Percentiles rank a stretch among this genome's conserved stretches.
Conservation (phyloP, 2,888 invertebrate species). For the Malthinus flaveolus region DNA sequence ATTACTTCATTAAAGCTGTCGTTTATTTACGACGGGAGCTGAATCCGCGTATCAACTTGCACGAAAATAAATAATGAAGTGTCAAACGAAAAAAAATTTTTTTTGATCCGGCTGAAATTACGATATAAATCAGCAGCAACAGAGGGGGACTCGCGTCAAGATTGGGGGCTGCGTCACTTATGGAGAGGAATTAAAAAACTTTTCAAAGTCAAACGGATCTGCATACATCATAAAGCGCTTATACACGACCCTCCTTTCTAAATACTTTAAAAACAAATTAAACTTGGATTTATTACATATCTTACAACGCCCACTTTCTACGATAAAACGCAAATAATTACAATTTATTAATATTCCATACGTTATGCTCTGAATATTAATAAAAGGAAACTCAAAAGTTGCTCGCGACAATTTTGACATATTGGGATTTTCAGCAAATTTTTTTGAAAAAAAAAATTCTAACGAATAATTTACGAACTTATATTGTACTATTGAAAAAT, state of each 20-base stretch:
- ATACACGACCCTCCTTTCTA: too few relatives aligned
- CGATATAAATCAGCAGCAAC: too few relatives aligned
- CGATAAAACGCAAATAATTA: constrained; percentile 3
- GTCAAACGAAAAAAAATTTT: not conserved
- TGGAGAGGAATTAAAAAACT: too few relatives aligned
- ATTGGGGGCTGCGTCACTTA: too few relatives aligned
- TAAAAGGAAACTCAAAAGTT: not conserved
- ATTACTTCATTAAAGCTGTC: constrained; percentile 26
- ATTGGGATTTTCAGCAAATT: too few relatives aligned
- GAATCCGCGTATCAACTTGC: constrained; percentile 14
- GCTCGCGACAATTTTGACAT: too few relatives aligned
- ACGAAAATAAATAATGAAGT: constrained; percentile 12
- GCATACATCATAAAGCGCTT: too few relatives aligned
- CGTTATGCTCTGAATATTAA: constrained; percentile 7
- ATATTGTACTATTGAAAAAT: too few relatives aligned
- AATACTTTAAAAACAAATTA: not conserved
- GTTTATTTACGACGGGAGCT: constrained; percentile 17
- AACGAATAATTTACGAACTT: too few relatives aligned
- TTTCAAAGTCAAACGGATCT: too few relatives aligned
- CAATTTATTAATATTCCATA: constrained; percentile 4
- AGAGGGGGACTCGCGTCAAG: too few relatives aligned
- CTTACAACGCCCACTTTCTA: constrained; percentile 3
- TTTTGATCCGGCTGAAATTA: not conserved
- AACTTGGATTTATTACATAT: constrained; percentile 2
- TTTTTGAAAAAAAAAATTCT: too few relatives aligned